These are phyloP conservation scores for Orientallactaga bullata DNA, from an alignment of 2,113 vertebrate genomes.

Conservation along the genomic window DNA sequence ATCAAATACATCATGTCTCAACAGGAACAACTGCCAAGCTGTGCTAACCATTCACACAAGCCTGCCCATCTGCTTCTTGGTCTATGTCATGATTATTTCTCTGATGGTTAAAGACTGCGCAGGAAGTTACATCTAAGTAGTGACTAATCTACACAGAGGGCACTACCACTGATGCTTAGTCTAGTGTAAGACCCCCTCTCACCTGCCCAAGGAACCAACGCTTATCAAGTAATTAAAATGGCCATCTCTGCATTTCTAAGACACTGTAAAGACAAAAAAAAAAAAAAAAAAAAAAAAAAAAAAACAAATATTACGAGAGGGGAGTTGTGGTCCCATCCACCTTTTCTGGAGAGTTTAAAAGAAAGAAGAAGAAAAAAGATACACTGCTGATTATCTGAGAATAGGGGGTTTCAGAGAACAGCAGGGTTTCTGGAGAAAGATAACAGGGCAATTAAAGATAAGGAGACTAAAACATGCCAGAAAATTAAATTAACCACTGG, in stretches of 20 bases:
- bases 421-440: neutral
- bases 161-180: neutral
- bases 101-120: neutral
- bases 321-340: neutral
- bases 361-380: neutral
- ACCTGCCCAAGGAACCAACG: neutral
- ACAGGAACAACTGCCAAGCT: neutral
- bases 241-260: neutral
- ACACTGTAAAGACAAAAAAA: neutral
- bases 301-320: too few relatives aligned
- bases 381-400: neutral
- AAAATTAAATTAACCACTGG: constrained; percentile 6
- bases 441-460: neutral
- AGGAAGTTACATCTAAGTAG: neutral
- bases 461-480: neutral
- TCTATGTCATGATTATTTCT: neutral
- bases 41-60: neutral
- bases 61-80: neutral
- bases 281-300: too few relatives aligned
- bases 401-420: neutral
- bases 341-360: constrained; percentile 17
- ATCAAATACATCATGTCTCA: neutral
- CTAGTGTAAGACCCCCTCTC: neutral
- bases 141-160: too few relatives aligned
- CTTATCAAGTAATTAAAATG: neutral